phyloP scores from a whole-genome alignment of 2,888 invertebrate species.

The Oxyscelio sp. region DNA sequence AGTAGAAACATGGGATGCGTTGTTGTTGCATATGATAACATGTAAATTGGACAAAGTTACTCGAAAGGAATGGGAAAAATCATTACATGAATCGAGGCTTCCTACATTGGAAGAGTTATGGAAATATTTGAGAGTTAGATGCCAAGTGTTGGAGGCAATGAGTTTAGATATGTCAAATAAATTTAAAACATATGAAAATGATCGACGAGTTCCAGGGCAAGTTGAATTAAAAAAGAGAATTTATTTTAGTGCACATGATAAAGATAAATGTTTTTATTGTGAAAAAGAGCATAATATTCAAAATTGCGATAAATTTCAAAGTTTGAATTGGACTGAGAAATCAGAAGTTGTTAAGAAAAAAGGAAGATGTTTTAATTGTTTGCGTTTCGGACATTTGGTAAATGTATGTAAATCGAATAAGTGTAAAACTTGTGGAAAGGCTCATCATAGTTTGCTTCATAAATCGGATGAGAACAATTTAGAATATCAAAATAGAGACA shows the following conservation, averaged over 20 bases:
- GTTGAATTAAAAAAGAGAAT: slow-evolving; percentile 11
- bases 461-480: no score
- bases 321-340: slow-evolving; percentile 7
- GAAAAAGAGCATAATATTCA: slow-evolving; percentile 22
- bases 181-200: neutral
- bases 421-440: slow-evolving; percentile 28
- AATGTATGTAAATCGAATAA: slow-evolving; percentile 7
- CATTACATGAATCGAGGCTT: neutral
- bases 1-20: slow-evolving; percentile 28
- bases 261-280: slow-evolving; percentile 29
- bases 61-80: slow-evolving; percentile 43
- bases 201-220: neutral
- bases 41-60: slow-evolving; percentile 41
- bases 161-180: neutral
- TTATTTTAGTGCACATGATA: slow-evolving; percentile 7
- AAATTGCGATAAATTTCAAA: slow-evolving; percentile 39
- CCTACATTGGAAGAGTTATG: slow-evolving; percentile 21
- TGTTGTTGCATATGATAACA: slow-evolving; percentile 29
- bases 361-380: slow-evolving; percentile 42
- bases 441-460: slow-evolving; percentile 35
- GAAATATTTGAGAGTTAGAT: slow-evolving; percentile 20
- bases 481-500: neutral
- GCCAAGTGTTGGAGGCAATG: slow-evolving; percentile 9
- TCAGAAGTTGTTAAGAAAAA: slow-evolving; percentile 26
- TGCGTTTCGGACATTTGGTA: slow-evolving; percentile 20